Evolutionary conservation across 2,113 vertebrate species (phyloP), one percentile per base, ranked within the genome.

Genomic region (Pterocles gutturalis): DNA sequence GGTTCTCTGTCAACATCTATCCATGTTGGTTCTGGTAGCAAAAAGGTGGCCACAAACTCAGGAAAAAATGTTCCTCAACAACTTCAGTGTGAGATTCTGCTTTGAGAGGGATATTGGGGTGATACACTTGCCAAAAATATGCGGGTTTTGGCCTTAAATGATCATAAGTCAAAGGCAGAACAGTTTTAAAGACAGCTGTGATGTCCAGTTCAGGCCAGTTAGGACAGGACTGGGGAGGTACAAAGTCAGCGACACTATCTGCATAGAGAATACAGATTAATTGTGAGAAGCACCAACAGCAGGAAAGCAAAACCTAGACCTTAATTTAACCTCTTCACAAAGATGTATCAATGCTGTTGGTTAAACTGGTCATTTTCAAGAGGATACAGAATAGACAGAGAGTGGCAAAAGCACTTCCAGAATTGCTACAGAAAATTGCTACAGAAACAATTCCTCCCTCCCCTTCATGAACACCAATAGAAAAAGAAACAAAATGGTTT

Each of bases 401-500:
- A 65, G 22, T n/a, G 10, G 16, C 33, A 76, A 75, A 91, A 81
- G 11, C 31, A 89, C 7, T 7, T 49, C 36, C n/a, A 55, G 36
- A 83, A 67, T 14, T 81, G n/a, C n/a, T n/a, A n/a, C n/a, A n/a
- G n/a, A n/a, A 25, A 89, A 86, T 15, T 22, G 24, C 16, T 81
- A 33, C 33, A 53, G 31, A 82, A 92, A 48, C 13, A 92, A 34
- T 34, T 81, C n/a, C 18, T 41, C 66, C 34, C 21, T 79, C 13
- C 7, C 13, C 8, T 75, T 89, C 83, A 72, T 8, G 14, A 84
- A 57, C 28, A 70, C 14, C 60, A 49, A 43, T 53, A 78, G 72
- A 60, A 93, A 73, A 93, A 87, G 7, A 81, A 97, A n/a, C 8
- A 78, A 70, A 88, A 86, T n/a, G 22, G 4, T 85, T 90, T 78